Evolutionary conservation across 2,113 vertebrate species (phyloP).

Genomic region (Phainopepla nitens): DNA sequence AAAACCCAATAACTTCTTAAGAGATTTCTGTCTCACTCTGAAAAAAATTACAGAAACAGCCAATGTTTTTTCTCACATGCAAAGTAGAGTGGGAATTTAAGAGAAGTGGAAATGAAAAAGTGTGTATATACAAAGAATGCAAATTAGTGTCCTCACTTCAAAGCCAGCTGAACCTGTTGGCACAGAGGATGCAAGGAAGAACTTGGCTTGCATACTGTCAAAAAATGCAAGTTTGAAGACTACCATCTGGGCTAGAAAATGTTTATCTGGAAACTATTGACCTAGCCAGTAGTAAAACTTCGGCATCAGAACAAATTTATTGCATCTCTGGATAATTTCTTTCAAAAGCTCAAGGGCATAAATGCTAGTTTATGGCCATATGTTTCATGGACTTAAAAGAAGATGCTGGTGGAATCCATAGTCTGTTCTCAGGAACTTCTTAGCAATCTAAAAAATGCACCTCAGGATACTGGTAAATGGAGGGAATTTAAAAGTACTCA

Average conservation of each 20-base stretch:
- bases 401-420: slow-evolving; percentile 65
- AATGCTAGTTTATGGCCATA: background rate
- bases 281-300: slow-evolving; percentile 45
- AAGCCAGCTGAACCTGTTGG: slow-evolving; percentile 70
- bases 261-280: slow-evolving; percentile 69
- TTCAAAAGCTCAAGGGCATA: slow-evolving; percentile 62
- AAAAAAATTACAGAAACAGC: slow-evolving; percentile 47
- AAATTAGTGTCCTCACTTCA: slow-evolving; percentile 69
- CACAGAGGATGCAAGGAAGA: slow-evolving; percentile 66
- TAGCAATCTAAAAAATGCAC: slow-evolving; percentile 58
- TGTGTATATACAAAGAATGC: slow-evolving; percentile 54
- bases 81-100: slow-evolving; percentile 62
- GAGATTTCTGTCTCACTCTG: slow-evolving; percentile 57
- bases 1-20: slow-evolving; percentile 68
- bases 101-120: slow-evolving; percentile 61
- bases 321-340: slow-evolving; percentile 63
- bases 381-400: background rate
- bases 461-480: slow-evolving; percentile 58
- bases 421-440: slow-evolving; percentile 65
- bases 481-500: slow-evolving; percentile 42
- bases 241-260: slow-evolving; percentile 66
- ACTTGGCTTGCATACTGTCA: slow-evolving; percentile 56
- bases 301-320: slow-evolving; percentile 62
- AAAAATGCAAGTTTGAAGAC: slow-evolving; percentile 64
- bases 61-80: slow-evolving; percentile 62